phyloP scores from a whole-genome alignment of 1,140 invertebrate genomes.

The Halyomorpha halys region DNA sequence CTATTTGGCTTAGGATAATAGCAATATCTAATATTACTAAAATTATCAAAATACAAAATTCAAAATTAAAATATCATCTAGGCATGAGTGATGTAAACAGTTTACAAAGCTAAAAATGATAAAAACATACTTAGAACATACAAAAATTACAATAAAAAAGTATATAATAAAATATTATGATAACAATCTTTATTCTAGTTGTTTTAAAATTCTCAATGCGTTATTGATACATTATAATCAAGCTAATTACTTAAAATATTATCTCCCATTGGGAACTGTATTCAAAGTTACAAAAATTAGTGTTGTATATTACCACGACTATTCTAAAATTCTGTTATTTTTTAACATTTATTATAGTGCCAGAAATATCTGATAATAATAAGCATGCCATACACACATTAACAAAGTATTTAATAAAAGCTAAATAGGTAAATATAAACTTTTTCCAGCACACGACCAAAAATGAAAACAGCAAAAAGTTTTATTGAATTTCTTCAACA shows the following conservation, averaged over 20 bases:
- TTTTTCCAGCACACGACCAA: no score
- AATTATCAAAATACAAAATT: slow-evolving; percentile 11
- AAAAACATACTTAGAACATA: not conserved
- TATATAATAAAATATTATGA: not conserved
- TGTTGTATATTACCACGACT: not conserved
- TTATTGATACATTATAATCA: not conserved
- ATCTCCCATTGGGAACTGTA: not conserved
- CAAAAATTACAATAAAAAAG: slow-evolving; percentile 9
- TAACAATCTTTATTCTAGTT: not conserved
- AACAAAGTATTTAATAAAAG: no score
- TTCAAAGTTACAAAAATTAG: not conserved
- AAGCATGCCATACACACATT: no score
- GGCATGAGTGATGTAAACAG: slow-evolving; percentile 6
- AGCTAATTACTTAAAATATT: not conserved
- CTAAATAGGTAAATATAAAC: no score
- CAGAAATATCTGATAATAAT: no score
- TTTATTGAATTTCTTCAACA: no score
- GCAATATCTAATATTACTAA: slow-evolving; percentile 16
- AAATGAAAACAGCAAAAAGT: no score
- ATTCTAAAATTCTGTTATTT: no score
- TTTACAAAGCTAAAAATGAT: slow-evolving; percentile 11
- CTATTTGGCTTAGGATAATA: slow-evolving; percentile 6
- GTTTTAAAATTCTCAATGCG: not conserved
- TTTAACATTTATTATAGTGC: no score
- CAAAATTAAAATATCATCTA: slow-evolving; percentile 6